Evolutionary conservation across 2,797 vertebrate species (phyloP).

Genomic region (Sardinella longiceps): DNA sequence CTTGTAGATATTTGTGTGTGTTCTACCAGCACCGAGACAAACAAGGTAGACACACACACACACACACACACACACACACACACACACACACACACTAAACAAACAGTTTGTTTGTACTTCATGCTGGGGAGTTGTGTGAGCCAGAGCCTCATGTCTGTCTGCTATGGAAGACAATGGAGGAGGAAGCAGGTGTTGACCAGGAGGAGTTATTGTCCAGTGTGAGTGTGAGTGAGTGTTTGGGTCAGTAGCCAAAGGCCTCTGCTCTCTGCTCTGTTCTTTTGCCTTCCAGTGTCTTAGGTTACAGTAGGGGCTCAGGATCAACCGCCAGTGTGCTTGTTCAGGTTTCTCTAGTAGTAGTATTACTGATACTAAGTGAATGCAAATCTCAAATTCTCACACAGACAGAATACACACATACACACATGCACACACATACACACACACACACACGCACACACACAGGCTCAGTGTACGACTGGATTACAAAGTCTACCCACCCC

Average conservation of each 20-base stretch:
- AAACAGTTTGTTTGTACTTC: neutral
- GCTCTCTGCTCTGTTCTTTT: neutral
- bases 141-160: neutral
- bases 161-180: slow-evolving; percentile 40
- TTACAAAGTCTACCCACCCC: slow-evolving; percentile 37
- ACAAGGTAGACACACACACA: neutral
- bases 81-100: neutral
- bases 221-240: neutral
- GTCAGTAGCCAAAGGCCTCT: neutral
- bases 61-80: neutral
- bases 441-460: slow-evolving; percentile 22
- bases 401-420: slow-evolving; percentile 20
- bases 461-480: slow-evolving; percentile 38
- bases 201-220: slow-evolving; percentile 18
- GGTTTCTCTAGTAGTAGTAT: neutral
- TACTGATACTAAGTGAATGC: neutral
- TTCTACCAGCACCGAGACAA: neutral
- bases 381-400: slow-evolving; percentile 33
- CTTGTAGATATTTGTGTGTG: neutral
- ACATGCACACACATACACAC: neutral
- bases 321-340: neutral
- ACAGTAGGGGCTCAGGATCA: neutral
- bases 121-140: neutral
- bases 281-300: neutral
- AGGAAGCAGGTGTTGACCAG: neutral